A percentile compares a stretch with the other conserved stretches of the same genome.
phyloP scores from a whole-genome alignment of 92 coral and sea anemone genomes.

The Bergia sp. region DNA sequence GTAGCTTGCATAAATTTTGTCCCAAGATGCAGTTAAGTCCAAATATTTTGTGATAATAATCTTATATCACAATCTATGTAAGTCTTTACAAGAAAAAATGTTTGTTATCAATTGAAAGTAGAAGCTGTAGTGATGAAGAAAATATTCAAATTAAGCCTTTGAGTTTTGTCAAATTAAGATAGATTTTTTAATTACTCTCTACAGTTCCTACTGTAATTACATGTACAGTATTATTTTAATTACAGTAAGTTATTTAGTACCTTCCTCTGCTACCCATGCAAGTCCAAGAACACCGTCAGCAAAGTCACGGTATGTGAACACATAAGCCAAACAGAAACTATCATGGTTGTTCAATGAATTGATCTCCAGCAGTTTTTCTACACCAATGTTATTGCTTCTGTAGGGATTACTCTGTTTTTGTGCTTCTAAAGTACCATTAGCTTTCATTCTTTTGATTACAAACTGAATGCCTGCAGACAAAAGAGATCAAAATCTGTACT shows the following conservation, averaged over 20 bases:
- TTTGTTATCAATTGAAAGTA: too few relatives aligned
- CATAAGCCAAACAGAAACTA: slow-evolving; percentile 77
- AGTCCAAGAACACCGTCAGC: slow-evolving; percentile 96
- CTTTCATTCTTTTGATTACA: slow-evolving; percentile 80
- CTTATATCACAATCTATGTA: too few relatives aligned
- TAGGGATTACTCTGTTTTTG: slow-evolving; percentile 50
- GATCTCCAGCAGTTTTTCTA: slow-evolving; percentile 88
- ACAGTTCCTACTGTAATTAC: background rate
- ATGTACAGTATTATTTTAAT: background rate
- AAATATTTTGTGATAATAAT: too few relatives aligned
- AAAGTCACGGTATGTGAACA: slow-evolving; percentile 95
- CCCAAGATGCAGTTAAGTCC: too few relatives aligned
- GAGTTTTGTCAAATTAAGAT: too few relatives aligned
- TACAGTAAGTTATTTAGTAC: slow-evolving; percentile 23
- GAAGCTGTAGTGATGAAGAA: too few relatives aligned
- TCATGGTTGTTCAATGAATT: slow-evolving; percentile 72
- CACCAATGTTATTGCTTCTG: slow-evolving; percentile 77
- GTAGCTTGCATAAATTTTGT: too few relatives aligned
- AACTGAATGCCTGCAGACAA: slow-evolving; percentile 72
- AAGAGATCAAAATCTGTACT: background rate
- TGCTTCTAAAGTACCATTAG: slow-evolving; percentile 66
- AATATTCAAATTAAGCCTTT: too few relatives aligned
- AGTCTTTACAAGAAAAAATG: too few relatives aligned
- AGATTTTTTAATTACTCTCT: too few relatives aligned
- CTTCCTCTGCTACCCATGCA: slow-evolving; percentile 96